Evolutionary conservation across 2,888 invertebrate genomes (phyloP).

Genomic region (Muscina levida): DNA sequence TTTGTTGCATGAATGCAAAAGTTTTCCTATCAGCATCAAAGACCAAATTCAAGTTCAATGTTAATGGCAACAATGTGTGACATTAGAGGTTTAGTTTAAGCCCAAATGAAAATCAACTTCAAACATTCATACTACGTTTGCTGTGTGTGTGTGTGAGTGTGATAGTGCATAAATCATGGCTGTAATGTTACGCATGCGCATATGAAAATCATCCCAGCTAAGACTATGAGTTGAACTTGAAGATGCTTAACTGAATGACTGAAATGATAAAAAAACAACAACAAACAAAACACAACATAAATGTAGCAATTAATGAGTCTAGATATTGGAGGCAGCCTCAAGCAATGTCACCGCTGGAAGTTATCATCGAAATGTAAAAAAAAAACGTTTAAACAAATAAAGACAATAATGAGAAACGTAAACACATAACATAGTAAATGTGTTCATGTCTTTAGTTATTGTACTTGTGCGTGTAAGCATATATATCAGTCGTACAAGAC

Average conservation of each 20-base stretch:
- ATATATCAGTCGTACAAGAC: background rate
- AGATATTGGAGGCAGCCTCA: background rate
- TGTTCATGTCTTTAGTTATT: too few relatives aligned
- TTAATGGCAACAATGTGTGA: constrained; percentile 20
- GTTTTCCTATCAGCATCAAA: background rate
- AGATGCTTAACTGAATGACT: background rate
- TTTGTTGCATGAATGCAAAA: too few relatives aligned
- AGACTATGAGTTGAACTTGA: background rate
- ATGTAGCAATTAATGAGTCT: background rate
- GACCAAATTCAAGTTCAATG: constrained; percentile 53
- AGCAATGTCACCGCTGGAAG: constrained; percentile 26
- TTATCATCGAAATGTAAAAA: background rate
- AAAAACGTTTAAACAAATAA: background rate
- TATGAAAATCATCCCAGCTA: background rate
- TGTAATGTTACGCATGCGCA: constrained; percentile 29
- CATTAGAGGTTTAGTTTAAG: constrained; percentile 11
- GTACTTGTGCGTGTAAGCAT: too few relatives aligned
- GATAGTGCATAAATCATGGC: background rate
- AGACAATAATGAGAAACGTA: background rate
- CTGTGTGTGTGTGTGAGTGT: background rate
- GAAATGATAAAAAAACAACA: too few relatives aligned
- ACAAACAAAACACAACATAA: background rate
- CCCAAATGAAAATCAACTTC: background rate
- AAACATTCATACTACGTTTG: background rate
- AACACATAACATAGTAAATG: background rate